Percentiles rank a stretch among this genome's conserved stretches.
Evolutionary conservation across 2,113 vertebrate genomes (phyloP).

Genomic region (Ptilonorhynchus violaceus): DNA sequence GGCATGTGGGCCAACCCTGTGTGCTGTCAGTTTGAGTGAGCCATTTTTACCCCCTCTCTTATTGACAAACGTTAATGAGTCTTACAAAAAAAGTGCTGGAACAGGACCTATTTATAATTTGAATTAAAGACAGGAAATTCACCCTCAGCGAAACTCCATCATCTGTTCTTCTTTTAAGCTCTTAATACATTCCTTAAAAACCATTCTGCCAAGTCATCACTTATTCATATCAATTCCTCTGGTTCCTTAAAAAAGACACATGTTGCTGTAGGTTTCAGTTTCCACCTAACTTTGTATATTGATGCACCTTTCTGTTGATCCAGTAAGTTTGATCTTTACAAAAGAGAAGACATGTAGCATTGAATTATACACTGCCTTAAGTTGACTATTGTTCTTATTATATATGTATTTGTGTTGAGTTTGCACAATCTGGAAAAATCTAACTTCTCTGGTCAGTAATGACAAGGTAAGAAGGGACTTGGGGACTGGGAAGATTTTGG

Average conservation of each 20-base stretch:
- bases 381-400: slow-evolving; percentile 63
- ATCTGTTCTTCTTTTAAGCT: background rate
- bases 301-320: slow-evolving; percentile 58
- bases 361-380: slow-evolving; percentile 76
- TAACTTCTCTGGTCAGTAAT: slow-evolving; percentile 39
- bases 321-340: slow-evolving; percentile 41
- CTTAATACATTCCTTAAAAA: slow-evolving; percentile 21
- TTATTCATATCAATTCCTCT: background rate
- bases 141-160: slow-evolving; percentile 11
- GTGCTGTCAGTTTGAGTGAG: slow-evolving; percentile 34
- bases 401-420: slow-evolving; percentile 69
- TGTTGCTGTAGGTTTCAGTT: slow-evolving; percentile 28
- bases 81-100: slow-evolving; percentile 28
- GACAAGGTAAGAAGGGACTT: slow-evolving; percentile 50
- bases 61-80: slow-evolving; percentile 45
- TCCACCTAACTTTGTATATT: slow-evolving; percentile 60
- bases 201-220: background rate
- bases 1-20: slow-evolving; percentile 1
- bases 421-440: slow-evolving; percentile 72
- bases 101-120: slow-evolving; percentile 46
- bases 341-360: slow-evolving; percentile 56
- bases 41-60: slow-evolving; percentile 28
- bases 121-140: slow-evolving; percentile 37
- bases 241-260: background rate
- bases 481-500: slow-evolving; percentile 44